Conservation (phyloP, 2,888 invertebrate genomes). For the Drosophila histrio region DNA sequence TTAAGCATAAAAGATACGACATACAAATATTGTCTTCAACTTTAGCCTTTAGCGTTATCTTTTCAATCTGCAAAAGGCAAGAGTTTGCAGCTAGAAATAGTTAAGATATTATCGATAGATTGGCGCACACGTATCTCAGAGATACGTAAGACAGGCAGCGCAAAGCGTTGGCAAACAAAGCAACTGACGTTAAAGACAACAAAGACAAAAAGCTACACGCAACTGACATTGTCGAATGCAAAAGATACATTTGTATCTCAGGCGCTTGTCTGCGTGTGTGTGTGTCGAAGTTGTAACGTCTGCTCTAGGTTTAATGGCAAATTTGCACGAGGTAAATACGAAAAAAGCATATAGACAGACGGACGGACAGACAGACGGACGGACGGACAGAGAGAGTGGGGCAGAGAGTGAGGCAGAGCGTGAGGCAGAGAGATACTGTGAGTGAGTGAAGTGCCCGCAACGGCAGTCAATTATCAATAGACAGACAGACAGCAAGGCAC, state of each 20-base stretch:
- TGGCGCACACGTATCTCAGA: constrained; percentile 27
- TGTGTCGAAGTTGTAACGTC: constrained; percentile 47
- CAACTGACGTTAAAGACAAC: constrained; percentile 47
- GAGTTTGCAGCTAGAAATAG: constrained; percentile 3
- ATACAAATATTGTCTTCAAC: neutral
- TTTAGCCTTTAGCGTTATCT: neutral
- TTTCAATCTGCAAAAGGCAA: neutral
- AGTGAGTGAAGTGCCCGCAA: constrained; percentile 58
- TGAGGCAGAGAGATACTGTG: constrained; percentile 9
- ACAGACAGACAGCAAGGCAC: constrained; percentile 42
- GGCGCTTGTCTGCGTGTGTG: constrained; percentile 16
- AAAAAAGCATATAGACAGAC: constrained; percentile 27
- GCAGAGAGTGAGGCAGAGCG: constrained; percentile 8
- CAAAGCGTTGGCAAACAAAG: constrained; percentile 51
- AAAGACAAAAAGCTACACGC: constrained; percentile 45
- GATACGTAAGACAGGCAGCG: constrained; percentile 48
- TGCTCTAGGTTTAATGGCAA: constrained; percentile 75
- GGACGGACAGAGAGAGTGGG: constrained; percentile 5
- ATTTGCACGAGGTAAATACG: constrained; percentile 78
- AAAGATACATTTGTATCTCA: constrained; percentile 57
- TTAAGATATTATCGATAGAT: constrained; percentile 13
- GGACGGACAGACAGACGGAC: neutral
- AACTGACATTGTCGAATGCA: constrained; percentile 56
- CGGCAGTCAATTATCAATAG: constrained; percentile 79
- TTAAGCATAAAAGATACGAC: too few species aligned